Conservation (phyloP, 2,797 vertebrate species). For the Gephyroberyx darwinii region DNA sequence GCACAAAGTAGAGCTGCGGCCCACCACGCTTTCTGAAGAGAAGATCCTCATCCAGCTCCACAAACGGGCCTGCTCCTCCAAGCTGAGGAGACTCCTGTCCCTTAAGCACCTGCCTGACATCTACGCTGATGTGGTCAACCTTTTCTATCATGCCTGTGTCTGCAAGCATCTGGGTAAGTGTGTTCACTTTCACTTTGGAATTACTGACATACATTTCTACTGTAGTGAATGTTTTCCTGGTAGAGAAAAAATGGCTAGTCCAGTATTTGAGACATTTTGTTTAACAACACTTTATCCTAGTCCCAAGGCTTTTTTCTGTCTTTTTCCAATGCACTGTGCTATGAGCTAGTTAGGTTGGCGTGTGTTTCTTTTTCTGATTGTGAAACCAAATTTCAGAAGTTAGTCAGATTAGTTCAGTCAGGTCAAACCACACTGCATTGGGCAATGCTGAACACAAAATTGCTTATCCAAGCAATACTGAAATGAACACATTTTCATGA, state of each 20-base stretch:
- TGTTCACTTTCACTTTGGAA: conserved; percentile 7
- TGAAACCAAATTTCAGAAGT: conserved; percentile 11
- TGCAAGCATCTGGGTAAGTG: conserved; percentile 90
- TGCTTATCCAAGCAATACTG: neutral
- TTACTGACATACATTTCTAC: neutral
- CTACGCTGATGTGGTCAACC: conserved; percentile 90
- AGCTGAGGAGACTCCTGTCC: conserved; percentile 91
- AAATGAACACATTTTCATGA: conserved; percentile 20
- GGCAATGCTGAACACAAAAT: conserved; percentile 8
- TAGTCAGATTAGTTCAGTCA: conserved; percentile 2
- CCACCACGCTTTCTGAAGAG: conserved; percentile 95
- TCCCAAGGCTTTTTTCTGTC: neutral
- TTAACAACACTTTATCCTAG: conserved; percentile 1
- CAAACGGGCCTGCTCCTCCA: conserved; percentile 88
- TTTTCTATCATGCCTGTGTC: conserved; percentile 86
- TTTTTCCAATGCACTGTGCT: conserved; percentile 8
- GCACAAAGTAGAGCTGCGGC: conserved; percentile 91
- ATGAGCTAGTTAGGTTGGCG: neutral
- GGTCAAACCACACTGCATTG: conserved; percentile 20
- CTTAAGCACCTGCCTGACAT: conserved; percentile 92
- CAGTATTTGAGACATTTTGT: neutral
- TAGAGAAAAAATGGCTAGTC: neutral
- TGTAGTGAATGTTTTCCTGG: neutral
- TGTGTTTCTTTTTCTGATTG: neutral
- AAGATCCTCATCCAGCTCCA: conserved; percentile 88